phyloP scores from a whole-genome alignment of 2,113 vertebrate species.

The Bothrops jararaca region DNA sequence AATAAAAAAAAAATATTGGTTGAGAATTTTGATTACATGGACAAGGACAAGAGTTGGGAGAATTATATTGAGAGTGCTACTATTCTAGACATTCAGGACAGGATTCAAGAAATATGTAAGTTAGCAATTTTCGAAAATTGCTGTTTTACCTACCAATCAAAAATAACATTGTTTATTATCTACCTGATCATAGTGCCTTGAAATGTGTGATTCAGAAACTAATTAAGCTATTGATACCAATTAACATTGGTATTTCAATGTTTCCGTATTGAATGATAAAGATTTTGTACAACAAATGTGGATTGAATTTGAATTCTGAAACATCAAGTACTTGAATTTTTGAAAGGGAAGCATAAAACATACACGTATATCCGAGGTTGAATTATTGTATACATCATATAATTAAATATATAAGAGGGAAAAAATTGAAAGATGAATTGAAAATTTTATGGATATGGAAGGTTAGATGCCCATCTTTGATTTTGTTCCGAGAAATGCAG shows the following conservation, averaged over 20 bases:
- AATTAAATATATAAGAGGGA: not conserved
- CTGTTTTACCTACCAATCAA: not conserved
- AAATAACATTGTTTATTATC: not conserved
- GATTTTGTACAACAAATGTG: not conserved
- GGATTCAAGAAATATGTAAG: not conserved
- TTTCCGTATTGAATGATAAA: not conserved
- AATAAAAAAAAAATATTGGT: not conserved
- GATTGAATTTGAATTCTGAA: not conserved
- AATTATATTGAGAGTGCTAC: not conserved
- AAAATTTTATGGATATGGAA: not conserved
- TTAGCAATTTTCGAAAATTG: not conserved
- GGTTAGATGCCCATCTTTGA: not conserved
- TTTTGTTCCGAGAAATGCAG: not conserved
- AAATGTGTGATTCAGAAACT: not conserved
- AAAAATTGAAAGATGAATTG: not conserved
- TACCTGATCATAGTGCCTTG: not conserved
- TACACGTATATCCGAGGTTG: not conserved
- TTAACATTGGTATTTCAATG: not conserved
- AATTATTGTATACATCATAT: not conserved
- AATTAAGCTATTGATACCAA: not conserved
- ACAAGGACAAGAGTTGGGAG: not conserved
- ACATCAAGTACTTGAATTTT: not conserved
- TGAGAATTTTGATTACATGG: not conserved
- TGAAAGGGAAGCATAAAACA: not conserved
- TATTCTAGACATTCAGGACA: not conserved